phyloP scores from a whole-genome alignment of 2,888 invertebrate genomes.

The Eudemis profundana region DNA sequence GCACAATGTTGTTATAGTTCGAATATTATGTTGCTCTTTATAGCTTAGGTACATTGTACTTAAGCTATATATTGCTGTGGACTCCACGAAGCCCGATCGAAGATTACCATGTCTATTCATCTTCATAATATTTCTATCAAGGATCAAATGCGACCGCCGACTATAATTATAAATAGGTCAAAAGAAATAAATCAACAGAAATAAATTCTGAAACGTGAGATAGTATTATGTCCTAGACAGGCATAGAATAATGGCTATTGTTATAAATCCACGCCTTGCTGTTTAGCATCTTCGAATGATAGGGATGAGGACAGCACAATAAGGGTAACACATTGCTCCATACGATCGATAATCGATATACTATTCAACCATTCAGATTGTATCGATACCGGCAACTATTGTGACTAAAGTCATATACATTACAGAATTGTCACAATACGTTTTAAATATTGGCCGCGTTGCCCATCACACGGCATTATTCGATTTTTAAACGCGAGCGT shows the following conservation, averaged over 20 bases:
- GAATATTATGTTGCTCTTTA: no score
- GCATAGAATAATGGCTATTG: constrained; percentile 70
- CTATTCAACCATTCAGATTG: constrained; percentile 73
- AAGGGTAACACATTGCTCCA: constrained; percentile 69
- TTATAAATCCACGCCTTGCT: constrained; percentile 68
- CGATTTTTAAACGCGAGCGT: constrained; percentile 31
- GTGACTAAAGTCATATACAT: constrained; percentile 64
- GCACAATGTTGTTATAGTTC: no score
- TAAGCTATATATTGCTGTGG: neutral
- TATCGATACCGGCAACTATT: constrained; percentile 72
- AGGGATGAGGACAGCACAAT: constrained; percentile 80
- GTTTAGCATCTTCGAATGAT: constrained; percentile 62
- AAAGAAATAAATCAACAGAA: constrained; percentile 41
- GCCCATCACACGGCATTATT: constrained; percentile 38
- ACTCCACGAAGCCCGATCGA: constrained; percentile 10
- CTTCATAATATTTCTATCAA: constrained; percentile 25
- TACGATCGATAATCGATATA: constrained; percentile 68
- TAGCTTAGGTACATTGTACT: neutral
- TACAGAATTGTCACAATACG: constrained; percentile 56
- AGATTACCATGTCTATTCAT: constrained; percentile 18
- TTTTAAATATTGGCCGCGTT: constrained; percentile 37
- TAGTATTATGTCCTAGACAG: constrained; percentile 43
- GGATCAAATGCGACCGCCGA: constrained; percentile 20
- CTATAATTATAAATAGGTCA: constrained; percentile 41
- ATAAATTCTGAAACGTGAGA: constrained; percentile 43